Evolutionary conservation across 2,113 vertebrate genomes (phyloP).

Genomic region (Monopterus albus): DNA sequence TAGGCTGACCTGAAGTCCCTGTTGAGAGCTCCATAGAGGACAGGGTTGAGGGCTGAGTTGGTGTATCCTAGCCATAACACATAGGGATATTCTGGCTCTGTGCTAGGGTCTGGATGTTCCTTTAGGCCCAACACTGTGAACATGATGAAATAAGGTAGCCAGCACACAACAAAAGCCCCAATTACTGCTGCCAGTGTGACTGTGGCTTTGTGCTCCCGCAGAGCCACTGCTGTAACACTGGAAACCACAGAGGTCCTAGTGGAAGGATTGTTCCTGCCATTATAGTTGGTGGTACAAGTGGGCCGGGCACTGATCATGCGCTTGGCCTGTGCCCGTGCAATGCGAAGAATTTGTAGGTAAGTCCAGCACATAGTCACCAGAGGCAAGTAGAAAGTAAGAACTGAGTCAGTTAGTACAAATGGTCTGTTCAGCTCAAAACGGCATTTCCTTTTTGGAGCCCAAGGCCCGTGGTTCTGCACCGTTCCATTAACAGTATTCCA

Average conservation of each 20-base stretch:
- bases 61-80: conserved; percentile 92
- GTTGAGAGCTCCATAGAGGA: conserved; percentile 91
- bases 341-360: conserved; percentile 91
- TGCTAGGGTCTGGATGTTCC: conserved; percentile 75
- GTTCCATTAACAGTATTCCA: conserved; percentile 90
- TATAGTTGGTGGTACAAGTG: conserved; percentile 64
- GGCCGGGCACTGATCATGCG: conserved; percentile 84
- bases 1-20: conserved; percentile 91
- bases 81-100: conserved; percentile 56
- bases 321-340: conserved; percentile 91
- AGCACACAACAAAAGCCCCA: conserved; percentile 89
- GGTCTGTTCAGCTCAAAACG: conserved; percentile 87
- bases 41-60: conserved; percentile 94
- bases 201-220: conserved; percentile 87
- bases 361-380: conserved; percentile 92
- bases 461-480: conserved; percentile 79
- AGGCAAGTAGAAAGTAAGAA: conserved; percentile 94
- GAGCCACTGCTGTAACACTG: conserved; percentile 67
- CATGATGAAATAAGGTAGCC: conserved; percentile 90
- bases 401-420: conserved; percentile 88
- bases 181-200: conserved; percentile 86
- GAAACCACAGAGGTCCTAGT: conserved; percentile 70
- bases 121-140: conserved; percentile 85
- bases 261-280: conserved; percentile 50
- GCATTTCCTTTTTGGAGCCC: conserved; percentile 73